Evolutionary conservation across 2,113 vertebrate species (phyloP).

Genomic region (Siphamia tubifer): DNA sequence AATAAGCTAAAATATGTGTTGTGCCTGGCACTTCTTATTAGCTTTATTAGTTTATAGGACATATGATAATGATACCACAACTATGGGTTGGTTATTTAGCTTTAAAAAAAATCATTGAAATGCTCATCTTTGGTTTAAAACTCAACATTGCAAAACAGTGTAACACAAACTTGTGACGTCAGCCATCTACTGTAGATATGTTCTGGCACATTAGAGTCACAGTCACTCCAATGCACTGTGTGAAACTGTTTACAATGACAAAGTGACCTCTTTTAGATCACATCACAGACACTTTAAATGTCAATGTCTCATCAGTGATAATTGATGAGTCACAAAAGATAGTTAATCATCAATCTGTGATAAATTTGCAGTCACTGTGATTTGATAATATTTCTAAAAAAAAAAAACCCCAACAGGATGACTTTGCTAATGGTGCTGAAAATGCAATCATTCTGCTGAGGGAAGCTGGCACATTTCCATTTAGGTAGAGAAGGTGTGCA

Average conservation of each 20-base stretch:
- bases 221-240: background rate
- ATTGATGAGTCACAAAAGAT: background rate
- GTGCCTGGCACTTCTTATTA: too few species aligned
- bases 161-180: background rate
- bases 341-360: background rate
- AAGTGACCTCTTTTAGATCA: background rate
- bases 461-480: background rate
- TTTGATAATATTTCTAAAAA: background rate
- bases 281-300: background rate
- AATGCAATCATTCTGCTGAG: slow-evolving; percentile 3
- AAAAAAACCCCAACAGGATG: background rate
- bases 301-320: background rate
- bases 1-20: too few species aligned
- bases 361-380: background rate
- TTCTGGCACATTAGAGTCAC: background rate
- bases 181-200: background rate
- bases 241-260: background rate
- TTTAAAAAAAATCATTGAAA: too few species aligned
- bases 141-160: too few species aligned
- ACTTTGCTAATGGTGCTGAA: slow-evolving; percentile 9
- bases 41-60: too few species aligned
- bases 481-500: background rate
- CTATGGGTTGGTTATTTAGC: too few species aligned
- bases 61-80: too few species aligned
- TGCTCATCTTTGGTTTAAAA: too few species aligned